phyloP scores from a whole-genome alignment of 2,113 vertebrate genomes.

The Neoarius graeffei region DNA sequence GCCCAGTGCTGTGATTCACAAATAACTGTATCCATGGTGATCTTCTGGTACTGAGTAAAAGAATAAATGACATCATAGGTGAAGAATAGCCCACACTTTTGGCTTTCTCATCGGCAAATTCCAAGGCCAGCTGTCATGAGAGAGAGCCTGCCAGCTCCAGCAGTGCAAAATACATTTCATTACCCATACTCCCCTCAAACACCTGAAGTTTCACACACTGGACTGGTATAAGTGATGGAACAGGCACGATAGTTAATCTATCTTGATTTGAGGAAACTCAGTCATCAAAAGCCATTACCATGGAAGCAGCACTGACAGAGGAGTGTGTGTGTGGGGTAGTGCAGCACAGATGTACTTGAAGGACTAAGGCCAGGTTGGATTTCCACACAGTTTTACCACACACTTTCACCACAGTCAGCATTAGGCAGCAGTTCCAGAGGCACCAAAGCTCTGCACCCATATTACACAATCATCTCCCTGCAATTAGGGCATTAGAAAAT shows the following conservation, averaged over 20 bases:
- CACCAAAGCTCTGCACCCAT: conserved; percentile 55
- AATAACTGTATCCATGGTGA: conserved; percentile 70
- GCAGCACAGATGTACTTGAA: conserved; percentile 35
- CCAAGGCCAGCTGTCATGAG: conserved; percentile 55
- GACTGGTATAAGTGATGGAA: not conserved
- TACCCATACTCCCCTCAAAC: conserved; percentile 32
- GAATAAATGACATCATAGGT: conserved; percentile 45
- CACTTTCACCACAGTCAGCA: conserved; percentile 63
- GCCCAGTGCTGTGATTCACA: conserved; percentile 52
- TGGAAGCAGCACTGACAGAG: not conserved
- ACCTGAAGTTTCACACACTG: conserved; percentile 8
- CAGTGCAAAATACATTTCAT: conserved; percentile 26
- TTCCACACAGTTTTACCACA: conserved; percentile 65
- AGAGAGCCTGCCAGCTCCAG: conserved; percentile 46
- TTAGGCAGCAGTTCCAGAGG: conserved; percentile 55
- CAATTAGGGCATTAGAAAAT: conserved; percentile 49
- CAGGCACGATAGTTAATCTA: not conserved
- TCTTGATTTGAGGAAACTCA: not conserved
- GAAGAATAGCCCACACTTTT: conserved; percentile 34
- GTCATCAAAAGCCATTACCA: not conserved
- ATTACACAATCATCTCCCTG: conserved; percentile 61
- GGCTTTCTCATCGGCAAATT: conserved; percentile 35
- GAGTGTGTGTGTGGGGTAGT: not conserved
- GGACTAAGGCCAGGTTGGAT: conserved; percentile 44
- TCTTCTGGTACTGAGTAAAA: conserved; percentile 32